Base-by-base conservation (phyloP, 2,797 vertebrate species). In the Sebastes hopkinsi region DNA sequence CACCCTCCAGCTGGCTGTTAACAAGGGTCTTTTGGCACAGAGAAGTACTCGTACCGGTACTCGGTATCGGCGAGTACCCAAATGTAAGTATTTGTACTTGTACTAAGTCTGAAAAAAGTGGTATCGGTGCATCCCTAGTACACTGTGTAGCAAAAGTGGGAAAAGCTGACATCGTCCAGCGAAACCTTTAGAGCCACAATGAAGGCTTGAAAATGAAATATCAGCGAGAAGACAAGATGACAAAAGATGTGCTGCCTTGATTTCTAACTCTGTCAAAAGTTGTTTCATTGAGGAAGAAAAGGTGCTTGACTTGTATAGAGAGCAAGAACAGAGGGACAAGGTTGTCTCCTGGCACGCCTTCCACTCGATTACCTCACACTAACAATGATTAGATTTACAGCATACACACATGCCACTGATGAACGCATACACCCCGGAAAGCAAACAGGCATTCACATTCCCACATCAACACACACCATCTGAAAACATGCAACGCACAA, bases 361-460 rank as follows among this genome's bases (percentile, higher is more conserved):
- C 87, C 65, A 55, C 84, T 91, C 84, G 81, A 82, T 84, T 81
- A 88, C 76, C 77, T 88, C 88, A 88, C 77, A 69, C 85, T 32
- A 72, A 83, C 60, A 86, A 79, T 76, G 84, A 93, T 92, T 86
- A 78, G 76, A 91, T 90, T 90, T 77, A 84, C 64, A 74, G 56
- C 74, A 58, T 29, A 30, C 54, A 29, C 36, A 29, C 29, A 59
- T 14, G 1, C 55, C 14, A 56, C 36, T 16, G 65, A 77, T 66
- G 56, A 78, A 75, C 34, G 64, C 80, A 67, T 11, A 30, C 60
- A 69, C 32, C 67, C 68, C 62, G 29, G 25, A 67, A 75, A 54
- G 46, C 77, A 77, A 66, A 70, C 29, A 56, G 56, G 30, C 34
- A 58, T 66, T 70, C 10, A 34, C 32, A 54, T 54, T 85, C 56